Evolutionary conservation across 1,140 invertebrate genomes (phyloP), one percentile per base, ranked within the genome.

Genomic region (Sycophila sp.): DNA sequence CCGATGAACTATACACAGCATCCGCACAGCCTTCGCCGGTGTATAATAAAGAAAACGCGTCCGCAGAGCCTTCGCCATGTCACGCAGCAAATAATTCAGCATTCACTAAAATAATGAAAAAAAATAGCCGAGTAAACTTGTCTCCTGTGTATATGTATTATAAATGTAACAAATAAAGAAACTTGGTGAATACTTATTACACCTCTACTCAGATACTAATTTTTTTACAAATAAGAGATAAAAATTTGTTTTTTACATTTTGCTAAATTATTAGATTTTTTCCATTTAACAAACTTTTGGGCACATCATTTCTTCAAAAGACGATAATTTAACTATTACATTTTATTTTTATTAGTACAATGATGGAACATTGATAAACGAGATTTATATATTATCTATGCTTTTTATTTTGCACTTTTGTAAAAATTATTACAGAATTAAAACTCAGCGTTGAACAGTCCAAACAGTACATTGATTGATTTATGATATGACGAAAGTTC

Each of bases 381-480:
- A 15, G 17, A 15, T 42, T 42, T 42, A 30, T 32, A 55, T 15
- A 47, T 47, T n/a, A 40, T 24, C 40, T 59, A 22, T 40, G 5
- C 24, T 22, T 45, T 28, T 45, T 45, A 24, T 51, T 67, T 66
- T 10, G 22, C 28, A 36, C 19, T 68, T 68, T 68, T 10, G 11
- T 60, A 68, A 60, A 60, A 68, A 60, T 51, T 19, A 68, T 51
- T 68, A 60, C 55, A 68, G 19, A 38, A 51, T 59, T 60, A 19
- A 5, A 49, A 68, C n/a, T 68, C 15, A 49, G 4, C 22, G 13
- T 15, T 26, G 1, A 68, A 60, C 22, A 60, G n/a, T 51, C 30
- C 45, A 38, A 38, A 68, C n/a, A n/a, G n/a, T n/a, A n/a, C n/a
- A 24, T 51, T 36, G 17, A 59, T 68, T 34, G 28, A 15, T 59